Conservation (phyloP, 2,113 vertebrate genomes). For the Salvelinus fontinalis region DNA sequence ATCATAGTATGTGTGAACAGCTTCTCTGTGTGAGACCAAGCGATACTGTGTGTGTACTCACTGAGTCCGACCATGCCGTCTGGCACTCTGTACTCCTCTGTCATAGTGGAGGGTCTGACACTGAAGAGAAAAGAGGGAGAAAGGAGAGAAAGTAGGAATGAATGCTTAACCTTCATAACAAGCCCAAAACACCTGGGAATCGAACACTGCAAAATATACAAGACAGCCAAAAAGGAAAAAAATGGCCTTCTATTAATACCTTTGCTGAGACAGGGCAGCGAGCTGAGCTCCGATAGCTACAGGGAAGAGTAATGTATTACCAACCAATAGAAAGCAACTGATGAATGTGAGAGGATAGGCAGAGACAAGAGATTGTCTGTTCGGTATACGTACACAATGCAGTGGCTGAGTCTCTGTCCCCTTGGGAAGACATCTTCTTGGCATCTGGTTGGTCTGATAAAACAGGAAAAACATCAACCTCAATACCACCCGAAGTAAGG, state of each 20-base stretch:
- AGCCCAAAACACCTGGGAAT: background rate
- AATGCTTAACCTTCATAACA: background rate
- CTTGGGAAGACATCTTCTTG: slow-evolving; percentile 91
- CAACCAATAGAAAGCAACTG: slow-evolving; percentile 4
- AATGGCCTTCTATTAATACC: slow-evolving; percentile 45
- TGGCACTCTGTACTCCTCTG: slow-evolving; percentile 88
- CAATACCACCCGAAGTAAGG: background rate
- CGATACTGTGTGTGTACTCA: slow-evolving; percentile 73
- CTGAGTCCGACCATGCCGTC: slow-evolving; percentile 94
- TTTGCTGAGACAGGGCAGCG: slow-evolving; percentile 84
- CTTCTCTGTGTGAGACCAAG: background rate
- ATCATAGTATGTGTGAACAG: background rate
- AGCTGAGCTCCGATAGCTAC: slow-evolving; percentile 84
- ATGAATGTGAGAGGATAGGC: background rate
- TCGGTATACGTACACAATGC: slow-evolving; percentile 62
- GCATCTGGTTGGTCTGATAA: slow-evolving; percentile 87
- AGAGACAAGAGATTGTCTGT: background rate
- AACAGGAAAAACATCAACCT: slow-evolving; percentile 36
- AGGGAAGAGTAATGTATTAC: slow-evolving; percentile 44
- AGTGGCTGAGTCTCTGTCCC: slow-evolving; percentile 79
- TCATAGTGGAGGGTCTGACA: slow-evolving; percentile 75
- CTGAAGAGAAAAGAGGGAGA: slow-evolving; percentile 32
- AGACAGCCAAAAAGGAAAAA: background rate
- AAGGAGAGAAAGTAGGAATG: slow-evolving; percentile 1
- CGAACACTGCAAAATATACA: background rate